These are phyloP conservation scores for Falcaria lacertinaria DNA, from an alignment of 2,888 invertebrate genomes.

Conservation along the genomic window DNA sequence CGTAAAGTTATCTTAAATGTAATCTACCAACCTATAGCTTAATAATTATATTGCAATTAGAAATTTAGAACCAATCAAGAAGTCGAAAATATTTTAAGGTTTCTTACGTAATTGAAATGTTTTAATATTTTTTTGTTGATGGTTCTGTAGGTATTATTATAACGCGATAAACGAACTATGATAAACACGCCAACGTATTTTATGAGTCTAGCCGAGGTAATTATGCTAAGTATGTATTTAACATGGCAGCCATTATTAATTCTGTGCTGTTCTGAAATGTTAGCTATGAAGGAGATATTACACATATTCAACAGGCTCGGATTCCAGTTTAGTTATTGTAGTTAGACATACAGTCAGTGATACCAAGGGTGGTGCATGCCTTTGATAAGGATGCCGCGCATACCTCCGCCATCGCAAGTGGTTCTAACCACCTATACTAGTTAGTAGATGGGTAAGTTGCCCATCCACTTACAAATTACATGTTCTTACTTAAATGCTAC, in stretches of 20 bases:
- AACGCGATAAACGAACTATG: background rate
- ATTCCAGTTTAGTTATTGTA: conserved; percentile 65
- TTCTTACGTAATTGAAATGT: no score
- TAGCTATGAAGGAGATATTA: conserved; percentile 51
- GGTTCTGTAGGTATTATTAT: background rate
- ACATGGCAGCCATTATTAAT: conserved; percentile 23
- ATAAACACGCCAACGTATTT: background rate
- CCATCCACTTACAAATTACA: no score
- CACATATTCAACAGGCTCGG: conserved; percentile 43
- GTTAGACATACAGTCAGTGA: conserved; percentile 21
- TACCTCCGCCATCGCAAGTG: conserved; percentile 56
- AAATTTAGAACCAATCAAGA: no score
- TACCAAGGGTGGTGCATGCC: conserved; percentile 46
- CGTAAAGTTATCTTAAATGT: no score
- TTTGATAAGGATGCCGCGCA: conserved; percentile 69
- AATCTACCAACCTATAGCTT: no score
- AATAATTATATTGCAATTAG: no score
- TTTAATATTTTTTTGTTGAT: no score
- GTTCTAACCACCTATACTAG: conserved; percentile 20
- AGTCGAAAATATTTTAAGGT: no score
- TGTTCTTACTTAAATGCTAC: no score
- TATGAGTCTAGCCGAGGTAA: background rate
- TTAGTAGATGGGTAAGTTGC: conserved; percentile 3
- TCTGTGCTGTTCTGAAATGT: conserved; percentile 32
- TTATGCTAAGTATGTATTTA: conserved; percentile 16